phyloP scores from a whole-genome alignment of 2,113 vertebrate species.

The Anarhynchus alexandrinus region DNA sequence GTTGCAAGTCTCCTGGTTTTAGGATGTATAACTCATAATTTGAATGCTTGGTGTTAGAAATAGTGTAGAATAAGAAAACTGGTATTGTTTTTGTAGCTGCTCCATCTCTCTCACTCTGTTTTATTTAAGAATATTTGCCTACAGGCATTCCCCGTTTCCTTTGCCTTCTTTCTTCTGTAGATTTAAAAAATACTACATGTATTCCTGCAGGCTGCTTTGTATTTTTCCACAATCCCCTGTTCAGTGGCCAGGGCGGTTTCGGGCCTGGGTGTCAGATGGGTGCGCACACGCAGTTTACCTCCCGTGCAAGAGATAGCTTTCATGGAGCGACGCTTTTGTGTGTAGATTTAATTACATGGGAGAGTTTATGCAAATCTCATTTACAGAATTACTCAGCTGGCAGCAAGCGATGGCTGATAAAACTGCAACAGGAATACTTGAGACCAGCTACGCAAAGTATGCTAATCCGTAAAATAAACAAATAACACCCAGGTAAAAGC shows the following conservation, averaged over 20 bases:
- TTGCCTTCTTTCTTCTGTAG: not conserved
- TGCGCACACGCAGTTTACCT: not conserved
- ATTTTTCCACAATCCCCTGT: not conserved
- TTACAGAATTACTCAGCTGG: constrained; percentile 27
- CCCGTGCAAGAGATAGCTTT: not conserved
- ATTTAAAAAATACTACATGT: not conserved
- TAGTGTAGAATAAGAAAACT: not conserved
- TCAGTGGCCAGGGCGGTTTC: not conserved
- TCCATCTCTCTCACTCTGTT: not conserved
- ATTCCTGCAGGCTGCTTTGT: not conserved
- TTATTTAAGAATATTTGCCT: not conserved
- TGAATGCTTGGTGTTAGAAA: not conserved
- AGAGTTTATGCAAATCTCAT: constrained; percentile 24
- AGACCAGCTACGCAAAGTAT: not conserved
- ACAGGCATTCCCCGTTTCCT: not conserved
- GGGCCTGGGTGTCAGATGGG: not conserved
- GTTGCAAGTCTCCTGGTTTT: not conserved
- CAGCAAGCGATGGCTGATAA: constrained; percentile 8
- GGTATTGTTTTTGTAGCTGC: not conserved
- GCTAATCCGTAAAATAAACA: constrained; percentile 32
- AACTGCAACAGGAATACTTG: not conserved
- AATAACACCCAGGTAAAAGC: not conserved
- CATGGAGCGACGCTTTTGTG: not conserved
- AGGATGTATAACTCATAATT: not conserved
- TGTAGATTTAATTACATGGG: not conserved